These are phyloP conservation scores for Bryconaethiops microstoma DNA, from an alignment of 2,797 vertebrate genomes.

Conservation along the genomic window DNA sequence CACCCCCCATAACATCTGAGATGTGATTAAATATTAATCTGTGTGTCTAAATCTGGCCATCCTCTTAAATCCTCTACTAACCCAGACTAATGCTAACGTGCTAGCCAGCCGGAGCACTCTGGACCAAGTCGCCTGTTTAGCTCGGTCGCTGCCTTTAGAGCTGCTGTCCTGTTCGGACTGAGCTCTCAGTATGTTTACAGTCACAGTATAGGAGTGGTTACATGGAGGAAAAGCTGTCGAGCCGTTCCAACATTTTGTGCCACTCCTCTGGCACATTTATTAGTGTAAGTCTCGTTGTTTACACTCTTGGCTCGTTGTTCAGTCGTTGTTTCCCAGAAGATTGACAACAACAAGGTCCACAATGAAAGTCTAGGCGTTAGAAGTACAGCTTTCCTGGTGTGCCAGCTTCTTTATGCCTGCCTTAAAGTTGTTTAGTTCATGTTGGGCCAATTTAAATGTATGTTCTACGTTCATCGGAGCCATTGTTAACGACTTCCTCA, in stretches of 20 bases:
- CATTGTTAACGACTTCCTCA: not conserved
- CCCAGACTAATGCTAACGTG: conserved; percentile 36
- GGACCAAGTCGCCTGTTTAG: not conserved
- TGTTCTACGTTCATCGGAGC: too few relatives aligned
- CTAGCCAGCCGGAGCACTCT: conserved; percentile 24
- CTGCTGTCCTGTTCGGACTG: not conserved
- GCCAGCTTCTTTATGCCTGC: not conserved
- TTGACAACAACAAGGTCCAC: not conserved
- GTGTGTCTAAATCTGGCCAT: not conserved
- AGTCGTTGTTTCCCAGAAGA: not conserved
- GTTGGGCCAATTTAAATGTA: too few relatives aligned
- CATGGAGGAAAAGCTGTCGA: not conserved
- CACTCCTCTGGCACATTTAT: not conserved
- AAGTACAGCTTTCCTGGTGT: not conserved
- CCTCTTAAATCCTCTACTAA: not conserved
- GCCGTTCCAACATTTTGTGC: not conserved
- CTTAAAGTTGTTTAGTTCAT: not conserved
- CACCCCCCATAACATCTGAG: not conserved
- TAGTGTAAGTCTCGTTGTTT: not conserved
- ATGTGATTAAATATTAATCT: not conserved
- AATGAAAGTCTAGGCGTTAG: not conserved
- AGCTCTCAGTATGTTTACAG: not conserved
- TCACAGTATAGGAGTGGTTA: not conserved
- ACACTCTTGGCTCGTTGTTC: not conserved
- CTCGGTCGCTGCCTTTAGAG: not conserved